phyloP scores from a whole-genome alignment of 2,113 vertebrate species.

The Upupa epops region DNA sequence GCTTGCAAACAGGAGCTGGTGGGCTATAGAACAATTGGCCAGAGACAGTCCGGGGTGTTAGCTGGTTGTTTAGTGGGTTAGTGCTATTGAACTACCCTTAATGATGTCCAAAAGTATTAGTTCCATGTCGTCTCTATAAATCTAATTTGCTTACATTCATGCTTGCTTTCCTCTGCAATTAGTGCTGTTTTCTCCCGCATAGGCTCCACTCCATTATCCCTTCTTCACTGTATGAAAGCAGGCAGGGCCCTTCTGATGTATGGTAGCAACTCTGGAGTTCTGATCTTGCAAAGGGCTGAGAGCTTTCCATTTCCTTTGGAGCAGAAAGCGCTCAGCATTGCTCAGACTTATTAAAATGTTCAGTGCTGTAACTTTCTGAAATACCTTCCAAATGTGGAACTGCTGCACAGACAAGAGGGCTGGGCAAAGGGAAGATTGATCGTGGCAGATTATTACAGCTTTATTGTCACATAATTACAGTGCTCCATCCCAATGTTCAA shows the following conservation, averaged over 20 bases:
- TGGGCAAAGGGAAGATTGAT: constrained; percentile 59
- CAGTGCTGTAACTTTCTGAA: constrained; percentile 38
- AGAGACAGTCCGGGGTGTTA: not conserved
- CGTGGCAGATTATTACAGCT: constrained; percentile 65
- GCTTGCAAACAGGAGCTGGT: not conserved
- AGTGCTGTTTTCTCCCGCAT: constrained; percentile 21
- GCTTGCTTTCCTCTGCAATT: constrained; percentile 48
- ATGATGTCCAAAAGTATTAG: constrained; percentile 38
- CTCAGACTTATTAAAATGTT: constrained; percentile 4
- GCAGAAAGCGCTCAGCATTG: not conserved
- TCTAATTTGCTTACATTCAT: constrained; percentile 51
- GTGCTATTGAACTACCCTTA: not conserved
- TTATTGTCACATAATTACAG: constrained; percentile 67
- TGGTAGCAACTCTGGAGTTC: not conserved
- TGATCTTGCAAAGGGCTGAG: not conserved
- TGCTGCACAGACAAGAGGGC: constrained; percentile 62
- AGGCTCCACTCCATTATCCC: constrained; percentile 13
- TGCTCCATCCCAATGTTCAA: constrained; percentile 56
- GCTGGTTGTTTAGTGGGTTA: not conserved
- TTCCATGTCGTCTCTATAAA: constrained; percentile 25
- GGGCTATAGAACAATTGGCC: not conserved
- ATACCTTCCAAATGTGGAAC: constrained; percentile 53
- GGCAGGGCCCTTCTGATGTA: not conserved
- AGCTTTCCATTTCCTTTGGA: not conserved
- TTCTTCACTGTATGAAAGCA: not conserved